These are phyloP conservation scores for Festucalex cinctus DNA, from an alignment of 2,113 vertebrate genomes.

Conservation along the genomic window DNA sequence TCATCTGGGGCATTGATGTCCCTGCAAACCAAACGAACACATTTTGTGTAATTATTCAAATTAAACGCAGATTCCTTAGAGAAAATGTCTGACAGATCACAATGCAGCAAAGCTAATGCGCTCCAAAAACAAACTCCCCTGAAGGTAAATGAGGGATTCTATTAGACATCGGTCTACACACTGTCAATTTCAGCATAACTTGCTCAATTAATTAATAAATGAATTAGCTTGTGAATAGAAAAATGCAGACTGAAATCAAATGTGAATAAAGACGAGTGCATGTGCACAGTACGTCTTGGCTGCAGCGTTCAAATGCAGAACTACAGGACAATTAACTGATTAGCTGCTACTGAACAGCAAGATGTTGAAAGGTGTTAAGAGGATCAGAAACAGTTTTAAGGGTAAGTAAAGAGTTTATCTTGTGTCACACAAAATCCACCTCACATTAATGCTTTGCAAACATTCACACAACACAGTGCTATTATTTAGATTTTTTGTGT, in stretches of 20 bases:
- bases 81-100: constrained; percentile 50
- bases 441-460: constrained; percentile 77
- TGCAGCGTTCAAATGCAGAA: neutral
- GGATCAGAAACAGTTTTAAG: neutral
- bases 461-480: constrained; percentile 63
- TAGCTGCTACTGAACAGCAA: constrained; percentile 24
- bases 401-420: constrained; percentile 10
- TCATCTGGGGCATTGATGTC: constrained; percentile 70
- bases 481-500: constrained; percentile 78
- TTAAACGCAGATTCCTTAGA: constrained; percentile 65
- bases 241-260: constrained; percentile 11
- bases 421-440: neutral
- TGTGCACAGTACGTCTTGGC: constrained; percentile 24
- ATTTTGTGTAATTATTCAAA: constrained; percentile 65
- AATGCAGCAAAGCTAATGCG: constrained; percentile 47
- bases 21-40: constrained; percentile 62
- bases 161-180: constrained; percentile 54
- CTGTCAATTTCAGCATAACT: constrained; percentile 33
- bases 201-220: constrained; percentile 36
- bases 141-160: constrained; percentile 49
- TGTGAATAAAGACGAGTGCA: constrained; percentile 23
- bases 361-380: constrained; percentile 31
- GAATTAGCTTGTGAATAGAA: constrained; percentile 25
- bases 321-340: constrained; percentile 3
- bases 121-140: constrained; percentile 61